Percentiles rank a stretch among this genome's conserved stretches.
Conservation (phyloP, 2,113 vertebrate genomes). For the Heterochromis multidens region DNA sequence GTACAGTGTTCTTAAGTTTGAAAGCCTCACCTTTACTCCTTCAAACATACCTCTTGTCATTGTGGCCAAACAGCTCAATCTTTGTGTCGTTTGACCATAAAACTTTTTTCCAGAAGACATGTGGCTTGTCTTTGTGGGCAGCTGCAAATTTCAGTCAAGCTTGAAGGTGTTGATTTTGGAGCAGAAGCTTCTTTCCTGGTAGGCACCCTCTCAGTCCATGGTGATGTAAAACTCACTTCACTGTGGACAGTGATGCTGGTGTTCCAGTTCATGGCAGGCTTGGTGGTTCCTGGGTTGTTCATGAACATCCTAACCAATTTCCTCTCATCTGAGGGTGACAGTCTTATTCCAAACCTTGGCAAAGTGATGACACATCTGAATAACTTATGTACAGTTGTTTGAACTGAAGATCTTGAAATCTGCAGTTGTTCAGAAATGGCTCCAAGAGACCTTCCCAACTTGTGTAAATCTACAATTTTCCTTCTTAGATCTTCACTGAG, state of each 20-base stretch:
- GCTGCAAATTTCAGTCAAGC: too few relatives aligned
- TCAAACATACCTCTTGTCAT: background rate
- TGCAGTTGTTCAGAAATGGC: too few relatives aligned
- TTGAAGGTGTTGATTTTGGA: too few relatives aligned
- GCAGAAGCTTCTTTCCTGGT: background rate
- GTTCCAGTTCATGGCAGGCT: background rate
- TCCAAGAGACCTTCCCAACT: too few relatives aligned
- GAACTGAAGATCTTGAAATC: background rate
- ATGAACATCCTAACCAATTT: background rate
- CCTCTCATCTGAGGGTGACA: background rate
- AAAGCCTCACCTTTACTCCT: background rate
- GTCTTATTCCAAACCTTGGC: background rate
- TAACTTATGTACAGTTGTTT: background rate
- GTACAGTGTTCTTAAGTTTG: background rate
- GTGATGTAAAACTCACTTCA: background rate
- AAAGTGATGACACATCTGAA: background rate
- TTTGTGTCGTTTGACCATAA: background rate
- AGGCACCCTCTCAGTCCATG: background rate
- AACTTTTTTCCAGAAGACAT: background rate
- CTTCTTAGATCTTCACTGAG: too few relatives aligned
- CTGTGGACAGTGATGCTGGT: background rate
- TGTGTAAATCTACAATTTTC: too few relatives aligned
- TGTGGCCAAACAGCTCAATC: background rate
- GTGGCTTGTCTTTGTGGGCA: too few relatives aligned
- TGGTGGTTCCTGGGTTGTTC: background rate